Percentiles rank a stretch among this genome's conserved stretches.
These are phyloP conservation scores for Syritta pipiens DNA, from an alignment of 2,888 invertebrate species.

Conservation along the genomic window DNA sequence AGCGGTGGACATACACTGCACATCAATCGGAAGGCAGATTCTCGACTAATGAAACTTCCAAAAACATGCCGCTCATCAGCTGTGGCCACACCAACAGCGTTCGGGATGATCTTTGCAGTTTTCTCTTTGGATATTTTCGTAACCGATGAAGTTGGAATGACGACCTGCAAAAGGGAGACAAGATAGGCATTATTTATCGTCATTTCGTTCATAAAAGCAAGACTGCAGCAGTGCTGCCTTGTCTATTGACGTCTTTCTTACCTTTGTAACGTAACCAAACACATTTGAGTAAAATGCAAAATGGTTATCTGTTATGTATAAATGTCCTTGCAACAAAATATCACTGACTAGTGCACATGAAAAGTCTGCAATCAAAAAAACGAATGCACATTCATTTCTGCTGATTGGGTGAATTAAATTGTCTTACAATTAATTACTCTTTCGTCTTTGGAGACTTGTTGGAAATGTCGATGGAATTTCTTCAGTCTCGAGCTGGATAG, in stretches of 20 bases:
- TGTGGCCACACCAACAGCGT: conserved; percentile 92
- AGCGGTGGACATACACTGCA: conserved; percentile 88
- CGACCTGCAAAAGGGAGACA: conserved; percentile 81
- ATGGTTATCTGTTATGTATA: conserved; percentile 96
- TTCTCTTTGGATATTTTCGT: conserved; percentile 94
- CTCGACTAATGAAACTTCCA: conserved; percentile 92
- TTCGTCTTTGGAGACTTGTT: conserved; percentile 90
- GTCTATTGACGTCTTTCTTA: too few species aligned
- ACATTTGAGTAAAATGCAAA: conserved; percentile 98
- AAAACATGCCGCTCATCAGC: conserved; percentile 92
- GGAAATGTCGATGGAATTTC: conserved; percentile 93
- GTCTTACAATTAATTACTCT: conserved; percentile 90
- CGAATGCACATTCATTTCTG: too few species aligned
- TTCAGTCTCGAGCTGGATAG: conserved; percentile 85
- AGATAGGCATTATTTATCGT: too few species aligned
- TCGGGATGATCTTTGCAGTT: conserved; percentile 95
- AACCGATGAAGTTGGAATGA: conserved; percentile 92
- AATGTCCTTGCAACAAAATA: conserved; percentile 93
- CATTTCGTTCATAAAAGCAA: too few species aligned
- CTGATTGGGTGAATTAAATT: too few species aligned
- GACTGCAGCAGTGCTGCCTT: too few species aligned
- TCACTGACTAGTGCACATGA: conserved; percentile 96
- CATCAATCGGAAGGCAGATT: conserved; percentile 93
- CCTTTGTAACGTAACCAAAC: conserved; percentile 96
- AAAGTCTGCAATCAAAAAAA: conserved; percentile 91